phyloP scores from a whole-genome alignment of 2,888 invertebrate species.

The Sinhomidia bicolor region DNA sequence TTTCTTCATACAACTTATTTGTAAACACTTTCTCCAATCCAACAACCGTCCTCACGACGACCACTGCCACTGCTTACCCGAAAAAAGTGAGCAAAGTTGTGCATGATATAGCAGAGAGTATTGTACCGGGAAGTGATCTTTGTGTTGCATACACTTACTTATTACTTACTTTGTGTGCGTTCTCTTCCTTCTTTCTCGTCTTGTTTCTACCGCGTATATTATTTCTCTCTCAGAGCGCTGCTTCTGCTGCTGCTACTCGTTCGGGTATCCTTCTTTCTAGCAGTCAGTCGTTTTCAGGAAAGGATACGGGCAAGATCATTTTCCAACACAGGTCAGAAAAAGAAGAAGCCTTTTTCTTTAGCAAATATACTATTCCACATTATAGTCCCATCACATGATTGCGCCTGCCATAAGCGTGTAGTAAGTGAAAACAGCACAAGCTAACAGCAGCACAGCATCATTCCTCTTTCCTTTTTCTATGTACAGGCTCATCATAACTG shows the following conservation, averaged over 20 bases:
- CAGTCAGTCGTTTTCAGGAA: conserved; percentile 59
- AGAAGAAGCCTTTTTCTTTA: not conserved
- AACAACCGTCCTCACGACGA: conserved; percentile 31
- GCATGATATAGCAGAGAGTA: not conserved
- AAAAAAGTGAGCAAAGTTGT: conserved; percentile 46
- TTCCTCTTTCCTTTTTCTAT: not conserved
- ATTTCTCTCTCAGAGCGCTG: too few relatives aligned
- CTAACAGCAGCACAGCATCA: not conserved
- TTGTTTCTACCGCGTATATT: not conserved
- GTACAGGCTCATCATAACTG: not conserved
- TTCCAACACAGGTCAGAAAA: conserved; percentile 39
- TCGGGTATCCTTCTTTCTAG: conserved; percentile 14
- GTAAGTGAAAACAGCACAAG: not conserved
- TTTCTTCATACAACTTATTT: not conserved
- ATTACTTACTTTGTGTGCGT: not conserved
- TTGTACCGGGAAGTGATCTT: conserved; percentile 52
- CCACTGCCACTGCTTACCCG: conserved; percentile 1
- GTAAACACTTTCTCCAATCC: conserved; percentile 50
- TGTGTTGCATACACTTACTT: not conserved
- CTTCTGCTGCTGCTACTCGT: conserved; percentile 32
- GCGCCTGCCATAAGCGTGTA: too few relatives aligned
- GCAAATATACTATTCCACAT: too few relatives aligned
- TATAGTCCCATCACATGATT: too few relatives aligned
- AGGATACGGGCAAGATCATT: conserved; percentile 56
- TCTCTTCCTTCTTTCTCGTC: not conserved